Percentiles rank a stretch among this genome's conserved stretches.
Evolutionary conservation across 1,140 invertebrate species (phyloP).

Genomic region (Schlechtendalia chinensis): DNA sequence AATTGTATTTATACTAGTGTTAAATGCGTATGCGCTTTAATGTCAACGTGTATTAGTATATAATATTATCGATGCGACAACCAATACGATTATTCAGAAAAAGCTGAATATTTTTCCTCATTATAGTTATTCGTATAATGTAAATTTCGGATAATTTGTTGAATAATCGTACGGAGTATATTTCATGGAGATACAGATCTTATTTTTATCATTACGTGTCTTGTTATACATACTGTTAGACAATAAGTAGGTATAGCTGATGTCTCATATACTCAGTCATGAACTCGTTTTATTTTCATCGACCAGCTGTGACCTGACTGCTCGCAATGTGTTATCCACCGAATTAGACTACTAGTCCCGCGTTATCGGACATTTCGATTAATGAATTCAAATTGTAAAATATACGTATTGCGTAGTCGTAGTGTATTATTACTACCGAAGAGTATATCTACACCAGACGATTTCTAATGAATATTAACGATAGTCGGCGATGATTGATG

Average conservation of each 20-base stretch:
- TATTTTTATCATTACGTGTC: not conserved
- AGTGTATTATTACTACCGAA: not conserved
- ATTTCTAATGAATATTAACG: slow-evolving; percentile 19
- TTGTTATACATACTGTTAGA: not conserved
- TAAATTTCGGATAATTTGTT: not conserved
- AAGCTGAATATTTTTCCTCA: not conserved
- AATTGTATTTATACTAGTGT: not conserved
- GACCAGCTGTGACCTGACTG: not conserved
- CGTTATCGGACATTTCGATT: not conserved
- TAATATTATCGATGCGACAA: not conserved
- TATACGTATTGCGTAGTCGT: not conserved
- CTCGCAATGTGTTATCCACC: not conserved
- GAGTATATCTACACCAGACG: not conserved
- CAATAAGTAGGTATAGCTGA: not conserved
- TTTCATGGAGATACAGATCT: not conserved
- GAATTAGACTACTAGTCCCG: not conserved
- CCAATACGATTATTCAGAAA: not conserved
- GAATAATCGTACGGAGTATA: not conserved
- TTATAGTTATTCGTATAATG: not conserved
- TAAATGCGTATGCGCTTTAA: too few relatives aligned
- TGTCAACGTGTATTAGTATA: not conserved
- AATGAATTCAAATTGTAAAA: slow-evolving; percentile 17
- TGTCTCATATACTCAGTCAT: not conserved
- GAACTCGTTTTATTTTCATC: not conserved
- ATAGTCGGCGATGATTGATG: not conserved